phyloP scores from a whole-genome alignment of 2,113 vertebrate species.

The Leptocoma aspasia region DNA sequence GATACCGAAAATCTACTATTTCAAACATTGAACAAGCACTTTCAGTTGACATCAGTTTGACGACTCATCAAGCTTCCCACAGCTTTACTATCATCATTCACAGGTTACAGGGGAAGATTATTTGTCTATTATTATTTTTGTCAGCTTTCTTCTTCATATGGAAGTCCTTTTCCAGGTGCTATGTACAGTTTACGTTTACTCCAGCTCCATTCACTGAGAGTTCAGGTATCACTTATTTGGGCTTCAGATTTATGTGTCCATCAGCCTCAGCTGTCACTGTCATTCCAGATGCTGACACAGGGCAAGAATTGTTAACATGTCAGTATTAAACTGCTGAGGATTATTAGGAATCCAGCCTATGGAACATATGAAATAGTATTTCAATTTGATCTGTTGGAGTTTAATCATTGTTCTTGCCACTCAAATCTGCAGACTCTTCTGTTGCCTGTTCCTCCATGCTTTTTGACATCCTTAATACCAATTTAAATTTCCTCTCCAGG shows the following conservation, averaged over 20 bases:
- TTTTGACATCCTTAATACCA: not conserved
- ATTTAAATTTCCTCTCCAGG: not conserved
- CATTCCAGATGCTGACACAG: not conserved
- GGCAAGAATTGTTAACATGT: not conserved
- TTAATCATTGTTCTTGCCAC: constrained; percentile 19
- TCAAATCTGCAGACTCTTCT: not conserved
- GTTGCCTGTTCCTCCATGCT: not conserved
- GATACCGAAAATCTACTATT: not conserved
- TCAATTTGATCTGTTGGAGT: not conserved
- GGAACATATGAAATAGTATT: not conserved
- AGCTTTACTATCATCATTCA: not conserved
- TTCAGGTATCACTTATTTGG: not conserved
- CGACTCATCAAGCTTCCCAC: not conserved
- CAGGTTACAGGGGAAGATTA: not conserved
- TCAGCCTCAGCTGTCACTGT: not conserved
- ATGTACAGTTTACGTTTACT: not conserved
- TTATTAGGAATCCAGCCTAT: not conserved
- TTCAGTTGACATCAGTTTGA: not conserved
- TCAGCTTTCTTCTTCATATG: not conserved
- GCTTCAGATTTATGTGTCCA: not conserved
- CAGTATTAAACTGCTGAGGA: not conserved
- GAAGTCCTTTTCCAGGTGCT: not conserved
- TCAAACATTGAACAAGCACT: not conserved
- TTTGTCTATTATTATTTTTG: not conserved
- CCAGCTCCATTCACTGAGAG: not conserved